Evolutionary conservation across 2,113 vertebrate species (phyloP).

Genomic region (Eudyptes chrysolophus): DNA sequence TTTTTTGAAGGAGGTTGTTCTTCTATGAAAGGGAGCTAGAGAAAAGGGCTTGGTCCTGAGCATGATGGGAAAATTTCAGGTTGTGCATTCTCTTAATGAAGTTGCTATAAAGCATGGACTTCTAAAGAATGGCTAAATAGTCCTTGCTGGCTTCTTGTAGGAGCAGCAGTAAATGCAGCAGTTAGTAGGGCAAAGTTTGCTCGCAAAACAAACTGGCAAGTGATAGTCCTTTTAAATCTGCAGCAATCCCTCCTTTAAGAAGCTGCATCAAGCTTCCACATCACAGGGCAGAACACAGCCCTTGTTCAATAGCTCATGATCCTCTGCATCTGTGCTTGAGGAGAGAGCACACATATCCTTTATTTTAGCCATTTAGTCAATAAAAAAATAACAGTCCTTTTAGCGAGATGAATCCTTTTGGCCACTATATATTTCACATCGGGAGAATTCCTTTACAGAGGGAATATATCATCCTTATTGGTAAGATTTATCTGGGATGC

Average conservation of each 20-base stretch:
- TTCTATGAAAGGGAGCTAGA: background rate
- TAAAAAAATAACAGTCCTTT: background rate
- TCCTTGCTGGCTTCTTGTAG: background rate
- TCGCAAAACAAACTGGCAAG: background rate
- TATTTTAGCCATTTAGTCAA: background rate
- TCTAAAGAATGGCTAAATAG: background rate
- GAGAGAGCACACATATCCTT: background rate
- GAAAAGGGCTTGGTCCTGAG: background rate
- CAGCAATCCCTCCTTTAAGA: background rate
- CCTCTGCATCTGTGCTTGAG: background rate
- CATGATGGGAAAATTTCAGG: background rate
- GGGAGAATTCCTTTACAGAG: background rate
- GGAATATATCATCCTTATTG: background rate
- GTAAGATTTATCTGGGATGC: background rate
- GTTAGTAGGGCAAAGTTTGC: background rate
- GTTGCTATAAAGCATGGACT: background rate
- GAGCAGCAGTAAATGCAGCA: background rate
- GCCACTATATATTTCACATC: background rate
- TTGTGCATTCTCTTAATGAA: background rate
- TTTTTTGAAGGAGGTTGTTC: background rate
- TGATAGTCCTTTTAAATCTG: background rate
- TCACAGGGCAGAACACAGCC: background rate
- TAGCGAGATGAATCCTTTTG: background rate
- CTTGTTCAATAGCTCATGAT: background rate
- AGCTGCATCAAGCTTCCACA: background rate